phyloP scores from a whole-genome alignment of 2,888 invertebrate species.

The Sepioteuthis lessoniana region DNA sequence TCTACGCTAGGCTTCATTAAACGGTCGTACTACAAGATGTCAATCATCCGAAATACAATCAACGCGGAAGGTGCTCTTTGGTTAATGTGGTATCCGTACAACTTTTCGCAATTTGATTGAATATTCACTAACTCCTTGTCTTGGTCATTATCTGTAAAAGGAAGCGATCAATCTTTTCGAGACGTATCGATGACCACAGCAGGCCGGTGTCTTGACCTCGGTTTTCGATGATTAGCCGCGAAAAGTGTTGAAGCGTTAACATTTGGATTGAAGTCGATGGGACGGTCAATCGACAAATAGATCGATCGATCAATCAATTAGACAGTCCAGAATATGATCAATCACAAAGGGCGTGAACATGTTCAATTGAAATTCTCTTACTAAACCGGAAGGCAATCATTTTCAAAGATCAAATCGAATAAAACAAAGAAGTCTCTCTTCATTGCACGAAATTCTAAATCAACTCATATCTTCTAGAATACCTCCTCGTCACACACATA shows the following conservation, averaged over 20 bases:
- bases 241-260: not conserved
- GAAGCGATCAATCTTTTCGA: not conserved
- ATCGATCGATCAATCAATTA: conserved; percentile 8
- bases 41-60: not conserved
- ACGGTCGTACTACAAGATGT: not conserved
- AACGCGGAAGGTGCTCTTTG: not conserved
- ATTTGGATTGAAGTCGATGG: not conserved
- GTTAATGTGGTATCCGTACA: not conserved
- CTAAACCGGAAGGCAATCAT: no score
- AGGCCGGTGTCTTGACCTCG: not conserved
- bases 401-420: no score
- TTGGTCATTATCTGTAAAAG: not conserved
- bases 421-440: no score
- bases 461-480: no score
- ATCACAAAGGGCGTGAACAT: no score
- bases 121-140: not conserved
- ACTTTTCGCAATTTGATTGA: not conserved
- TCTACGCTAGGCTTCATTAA: not conserved
- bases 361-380: no score
- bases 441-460: no score
- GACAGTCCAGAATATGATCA: no score
- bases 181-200: not conserved
- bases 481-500: no score
- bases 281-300: not conserved
- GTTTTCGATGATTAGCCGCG: not conserved